A percentile compares a stretch with the other conserved stretches of the same genome.
Conservation (phyloP, 2,113 vertebrate species). For the Halichoeres trimaculatus region DNA sequence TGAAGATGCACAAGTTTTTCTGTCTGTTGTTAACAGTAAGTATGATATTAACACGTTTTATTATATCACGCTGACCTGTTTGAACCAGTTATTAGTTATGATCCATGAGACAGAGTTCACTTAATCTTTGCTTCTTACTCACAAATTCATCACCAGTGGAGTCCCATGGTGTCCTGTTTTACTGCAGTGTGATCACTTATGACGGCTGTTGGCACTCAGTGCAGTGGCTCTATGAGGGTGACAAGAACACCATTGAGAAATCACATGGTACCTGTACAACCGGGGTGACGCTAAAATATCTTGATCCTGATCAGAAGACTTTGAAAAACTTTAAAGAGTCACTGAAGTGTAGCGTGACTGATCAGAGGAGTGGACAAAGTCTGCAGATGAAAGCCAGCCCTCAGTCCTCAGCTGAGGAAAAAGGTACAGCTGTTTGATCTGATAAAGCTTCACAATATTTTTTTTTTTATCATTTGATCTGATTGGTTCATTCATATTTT, state of each 20-base stretch:
- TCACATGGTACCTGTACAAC: rapidly evolving
- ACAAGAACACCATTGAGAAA: rapidly evolving
- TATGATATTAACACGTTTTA: background rate
- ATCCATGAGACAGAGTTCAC: background rate
- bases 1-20: rapidly evolving
- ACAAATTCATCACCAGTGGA: background rate
- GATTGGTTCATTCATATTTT: too few relatives aligned
- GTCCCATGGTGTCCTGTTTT: background rate
- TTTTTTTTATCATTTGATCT: background rate
- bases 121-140: background rate
- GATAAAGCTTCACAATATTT: background rate
- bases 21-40: constrained; percentile 31
- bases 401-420: background rate
- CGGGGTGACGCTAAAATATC: rapidly evolving
- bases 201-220: background rate
- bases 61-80: too few relatives aligned
- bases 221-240: background rate
- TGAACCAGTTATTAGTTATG: too few relatives aligned
- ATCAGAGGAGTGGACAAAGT: background rate
- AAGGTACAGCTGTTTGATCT: background rate
- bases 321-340: background rate
- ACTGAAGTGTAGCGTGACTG: constrained; percentile 3
- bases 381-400: too few relatives aligned
- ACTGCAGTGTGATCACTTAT: background rate
- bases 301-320: background rate